Evolutionary conservation across 2,888 invertebrate genomes (phyloP).

Genomic region (Conus canariensis): DNA sequence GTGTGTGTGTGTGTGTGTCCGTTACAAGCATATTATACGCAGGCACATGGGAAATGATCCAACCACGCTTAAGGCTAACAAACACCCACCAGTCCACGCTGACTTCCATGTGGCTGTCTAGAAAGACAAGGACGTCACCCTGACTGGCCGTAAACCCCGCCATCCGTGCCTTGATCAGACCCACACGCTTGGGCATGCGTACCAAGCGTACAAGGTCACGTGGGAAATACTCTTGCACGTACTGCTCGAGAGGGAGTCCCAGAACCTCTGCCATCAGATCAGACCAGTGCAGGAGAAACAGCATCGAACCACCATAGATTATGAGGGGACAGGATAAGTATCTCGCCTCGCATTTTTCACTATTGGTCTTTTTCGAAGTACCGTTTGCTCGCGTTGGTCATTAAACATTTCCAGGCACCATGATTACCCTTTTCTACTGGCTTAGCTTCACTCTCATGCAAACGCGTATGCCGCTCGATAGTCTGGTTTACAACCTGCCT

Average conservation of each 20-base stretch:
- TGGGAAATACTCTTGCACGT: slow-evolving; percentile 52
- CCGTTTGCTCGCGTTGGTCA: too few relatives aligned
- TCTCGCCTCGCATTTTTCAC: too few relatives aligned
- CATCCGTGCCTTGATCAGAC: slow-evolving; percentile 55
- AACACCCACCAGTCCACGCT: slow-evolving; percentile 56
- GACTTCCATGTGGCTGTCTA: slow-evolving; percentile 62
- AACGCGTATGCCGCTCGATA: too few relatives aligned
- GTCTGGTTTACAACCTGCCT: too few relatives aligned
- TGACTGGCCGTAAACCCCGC: slow-evolving; percentile 45
- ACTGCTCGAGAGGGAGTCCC: slow-evolving; percentile 45
- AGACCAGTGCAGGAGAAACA: not conserved
- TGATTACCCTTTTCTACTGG: too few relatives aligned
- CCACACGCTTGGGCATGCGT: slow-evolving; percentile 51
- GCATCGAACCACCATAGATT: not conserved
- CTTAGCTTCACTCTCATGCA: too few relatives aligned
- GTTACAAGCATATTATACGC: too few relatives aligned
- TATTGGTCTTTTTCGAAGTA: too few relatives aligned
- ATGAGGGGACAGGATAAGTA: not conserved
- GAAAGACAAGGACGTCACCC: slow-evolving; percentile 56
- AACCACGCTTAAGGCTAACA: too few relatives aligned
- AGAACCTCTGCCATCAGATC: slow-evolving; percentile 38
- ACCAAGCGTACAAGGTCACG: slow-evolving; percentile 52
- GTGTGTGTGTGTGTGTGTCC: not conserved
- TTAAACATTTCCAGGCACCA: too few relatives aligned
- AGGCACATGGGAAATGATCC: too few relatives aligned